Evolutionary conservation across 2,888 invertebrate genomes (phyloP), one percentile per base, ranked within the genome.

Genomic region (Hydroisotoma schaefferi): DNA sequence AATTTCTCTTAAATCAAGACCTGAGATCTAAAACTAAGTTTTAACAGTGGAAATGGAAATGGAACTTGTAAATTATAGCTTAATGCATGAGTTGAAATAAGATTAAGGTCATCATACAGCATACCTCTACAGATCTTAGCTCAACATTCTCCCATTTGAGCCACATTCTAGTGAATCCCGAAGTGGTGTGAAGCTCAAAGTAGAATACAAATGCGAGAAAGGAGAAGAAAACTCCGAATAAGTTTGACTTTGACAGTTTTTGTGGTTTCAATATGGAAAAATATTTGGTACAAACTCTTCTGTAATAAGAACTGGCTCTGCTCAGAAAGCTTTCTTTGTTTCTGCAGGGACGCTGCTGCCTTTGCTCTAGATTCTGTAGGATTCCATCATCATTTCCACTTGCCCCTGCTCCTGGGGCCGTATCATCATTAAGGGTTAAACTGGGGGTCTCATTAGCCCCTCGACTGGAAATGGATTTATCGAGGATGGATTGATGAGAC

Each of bases 121-220:
- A 23, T 61, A 69, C 70, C 65, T 70, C 67, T 2, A 69, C 69
- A 40, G 69, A 69, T 12, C 64, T 28, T 28, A 75, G 63, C 40
- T 74, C 74, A 27, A 71, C 72, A 38, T 74, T 73, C 59, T 74
- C 73, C 74, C 74, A 75, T 55, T 70, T 72, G 2, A 74, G 71
- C 74, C 73, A 74, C 49, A 73, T 61, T 48, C 73, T 60, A 29
- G 74, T 68, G 49, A 75, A 75, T 3, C 75, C 75, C 12, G 66
- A 63, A 33, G 71, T 71, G 1, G 75, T 75, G 63, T 74, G 73
- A 2, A 75, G 71, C 49, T 74, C 74, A 49, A 74, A 69, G 55
- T 73, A 72, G 58, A 73, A 73, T 25, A 73, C 64, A 54, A 70
- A 61, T 6, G 73, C 73, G 20, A 74, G 44, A 25, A 71, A 59